Evolutionary conservation across 1,140 invertebrate species (phyloP), one percentile per base, ranked within the genome.

Genomic region (Drosophila ironensis): DNA sequence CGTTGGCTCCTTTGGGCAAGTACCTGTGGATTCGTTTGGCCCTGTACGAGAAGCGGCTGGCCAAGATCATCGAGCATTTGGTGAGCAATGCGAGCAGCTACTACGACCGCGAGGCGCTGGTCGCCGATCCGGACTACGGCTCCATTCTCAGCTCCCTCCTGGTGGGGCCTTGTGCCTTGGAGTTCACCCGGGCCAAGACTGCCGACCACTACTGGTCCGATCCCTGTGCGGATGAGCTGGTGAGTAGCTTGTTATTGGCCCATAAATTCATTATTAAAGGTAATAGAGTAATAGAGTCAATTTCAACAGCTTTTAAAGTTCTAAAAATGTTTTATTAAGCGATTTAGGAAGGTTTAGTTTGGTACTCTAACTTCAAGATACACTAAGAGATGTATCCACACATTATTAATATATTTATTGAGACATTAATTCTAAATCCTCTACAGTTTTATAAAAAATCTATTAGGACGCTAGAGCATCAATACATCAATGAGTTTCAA

Each of bases 11-110:
- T 1, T 37, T 88, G 20, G 82, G 57, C 17, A 89, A 94, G 69
- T 97, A 97, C 88, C 91, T 98, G 3, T 98, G 97, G 97, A 97
- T 98, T 44, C 92, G 97, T 1, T 90, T 97, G 63, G 97, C 97
- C 2, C 91, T 98, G 1, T 96, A 97, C 88, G 96, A 98, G 78
- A 96, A 97, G 87, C 93, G 96, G 35, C 91, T 98, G 37, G 93
- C 95, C 7, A 94, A 94, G 90, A 98, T 98, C 19, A 95, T 98
- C 24, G 96, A 97, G 76, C 94, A 96, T 89, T 90, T 98, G 22
- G 96, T 97, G 12, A 92, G 93, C 69, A 96, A 97, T 90, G 94
- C 94, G 44, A 94, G 89, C 9, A 91, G 91, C 80, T 98, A 97
- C 88, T 98, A 98, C 90, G 97, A 98, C 72, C 93, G 94, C 56